These are phyloP conservation scores for Pelvicachromis taeniatus DNA, from an alignment of 2,113 vertebrate species.

Conservation along the genomic window DNA sequence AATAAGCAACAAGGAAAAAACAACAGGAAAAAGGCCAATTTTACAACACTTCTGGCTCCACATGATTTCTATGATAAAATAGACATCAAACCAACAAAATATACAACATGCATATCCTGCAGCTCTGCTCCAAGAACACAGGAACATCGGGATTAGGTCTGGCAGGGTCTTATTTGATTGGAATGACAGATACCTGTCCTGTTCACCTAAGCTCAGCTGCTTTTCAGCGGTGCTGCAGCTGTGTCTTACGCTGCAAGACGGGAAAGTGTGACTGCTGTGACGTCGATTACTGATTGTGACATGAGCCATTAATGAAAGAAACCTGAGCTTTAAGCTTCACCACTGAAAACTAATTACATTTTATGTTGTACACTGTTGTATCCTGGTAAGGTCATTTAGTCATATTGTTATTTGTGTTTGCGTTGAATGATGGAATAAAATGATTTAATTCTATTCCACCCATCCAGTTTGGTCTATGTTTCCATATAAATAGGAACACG, in stretches of 20 bases:
- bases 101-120: background rate
- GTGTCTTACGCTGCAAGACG: background rate
- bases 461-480: background rate
- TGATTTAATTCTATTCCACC: background rate
- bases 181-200: conserved; percentile 7
- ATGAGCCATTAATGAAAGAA: background rate
- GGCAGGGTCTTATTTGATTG: conserved; percentile 6
- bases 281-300: background rate
- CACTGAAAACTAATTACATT: background rate
- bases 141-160: background rate
- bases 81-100: background rate
- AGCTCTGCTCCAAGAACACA: background rate
- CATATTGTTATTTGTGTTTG: background rate
- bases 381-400: background rate
- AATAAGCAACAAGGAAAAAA: background rate
- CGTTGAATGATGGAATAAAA: background rate
- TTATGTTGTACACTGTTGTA: background rate
- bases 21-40: background rate
- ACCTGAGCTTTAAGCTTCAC: background rate
- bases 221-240: background rate
- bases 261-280: background rate
- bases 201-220: conserved; percentile 4
- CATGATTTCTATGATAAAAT: background rate
- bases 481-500: conserved; percentile 14
- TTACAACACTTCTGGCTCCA: background rate